phyloP scores from a whole-genome alignment of 2,888 invertebrate genomes.

The Machimus atricapillus region DNA sequence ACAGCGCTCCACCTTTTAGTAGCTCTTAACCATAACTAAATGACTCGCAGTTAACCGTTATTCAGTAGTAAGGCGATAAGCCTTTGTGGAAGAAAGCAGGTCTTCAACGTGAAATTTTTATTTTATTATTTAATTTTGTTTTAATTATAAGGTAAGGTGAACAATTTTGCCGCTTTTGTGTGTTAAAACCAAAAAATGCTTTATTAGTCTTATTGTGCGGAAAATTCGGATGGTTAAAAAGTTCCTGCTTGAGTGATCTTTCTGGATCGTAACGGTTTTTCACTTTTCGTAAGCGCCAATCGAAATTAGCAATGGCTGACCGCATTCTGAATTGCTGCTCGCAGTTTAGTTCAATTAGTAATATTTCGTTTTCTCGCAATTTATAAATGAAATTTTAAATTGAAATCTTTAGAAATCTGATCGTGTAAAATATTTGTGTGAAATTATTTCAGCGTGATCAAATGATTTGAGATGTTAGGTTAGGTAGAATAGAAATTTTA shows the following conservation, averaged over 20 bases:
- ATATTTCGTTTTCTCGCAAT: background rate
- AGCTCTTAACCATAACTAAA: background rate
- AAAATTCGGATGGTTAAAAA: background rate
- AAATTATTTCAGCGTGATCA: background rate
- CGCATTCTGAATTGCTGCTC: background rate
- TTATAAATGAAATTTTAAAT: background rate
- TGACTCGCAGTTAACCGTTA: background rate
- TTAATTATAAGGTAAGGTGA: background rate
- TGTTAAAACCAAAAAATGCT: background rate
- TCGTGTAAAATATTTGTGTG: background rate
- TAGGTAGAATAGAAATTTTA: background rate
- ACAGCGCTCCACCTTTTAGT: background rate
- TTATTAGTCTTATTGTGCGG: background rate
- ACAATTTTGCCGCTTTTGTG: background rate
- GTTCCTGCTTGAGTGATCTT: background rate
- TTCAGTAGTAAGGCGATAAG: background rate
- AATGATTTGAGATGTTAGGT: background rate
- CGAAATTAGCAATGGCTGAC: background rate
- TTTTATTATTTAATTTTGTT: background rate
- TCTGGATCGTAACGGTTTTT: background rate
- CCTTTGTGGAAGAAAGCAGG: background rate
- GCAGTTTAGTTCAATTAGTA: background rate
- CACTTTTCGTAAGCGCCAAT: background rate
- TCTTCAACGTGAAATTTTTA: background rate
- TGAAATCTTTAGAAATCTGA: background rate